Evolutionary conservation across 2,797 vertebrate genomes (phyloP).

Genomic region (Cichlasoma orientale): DNA sequence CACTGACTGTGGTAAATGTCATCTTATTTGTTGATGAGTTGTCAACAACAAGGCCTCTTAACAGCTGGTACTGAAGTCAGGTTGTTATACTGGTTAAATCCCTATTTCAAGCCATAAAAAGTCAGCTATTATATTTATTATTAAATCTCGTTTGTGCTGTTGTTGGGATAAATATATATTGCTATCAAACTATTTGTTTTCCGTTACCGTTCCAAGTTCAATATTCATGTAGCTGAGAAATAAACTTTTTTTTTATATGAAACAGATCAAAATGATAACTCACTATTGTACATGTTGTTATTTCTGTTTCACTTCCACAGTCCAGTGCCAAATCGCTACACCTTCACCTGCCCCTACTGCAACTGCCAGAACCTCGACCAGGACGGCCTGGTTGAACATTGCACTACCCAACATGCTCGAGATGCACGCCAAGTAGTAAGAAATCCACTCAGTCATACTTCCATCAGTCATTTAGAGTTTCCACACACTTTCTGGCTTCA

Average conservation of each 20-base stretch:
- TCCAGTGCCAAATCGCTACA: constrained; percentile 93
- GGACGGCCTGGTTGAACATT: constrained; percentile 95
- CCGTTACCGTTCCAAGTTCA: neutral
- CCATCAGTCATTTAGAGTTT: neutral
- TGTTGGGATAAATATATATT: too few species aligned
- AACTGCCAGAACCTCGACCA: constrained; percentile 94
- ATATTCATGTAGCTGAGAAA: neutral
- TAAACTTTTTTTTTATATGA: neutral
- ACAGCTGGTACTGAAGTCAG: too few species aligned
- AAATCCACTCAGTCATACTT: neutral
- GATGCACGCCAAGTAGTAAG: constrained; percentile 93
- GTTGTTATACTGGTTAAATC: too few species aligned
- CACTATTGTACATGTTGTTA: too few species aligned
- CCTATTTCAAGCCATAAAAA: too few species aligned
- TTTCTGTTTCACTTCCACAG: constrained; percentile 67
- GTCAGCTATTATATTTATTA: too few species aligned
- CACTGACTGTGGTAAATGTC: neutral
- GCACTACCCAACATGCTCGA: constrained; percentile 87
- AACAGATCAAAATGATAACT: too few species aligned
- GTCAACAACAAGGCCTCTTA: neutral
- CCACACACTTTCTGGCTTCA: neutral
- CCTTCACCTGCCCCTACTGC: constrained; percentile 96
- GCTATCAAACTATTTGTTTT: too few species aligned
- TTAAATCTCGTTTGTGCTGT: too few species aligned
- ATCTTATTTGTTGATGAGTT: neutral